Evolutionary conservation across 2,888 invertebrate species (phyloP).

Genomic region (Scaeva pyrastri): DNA sequence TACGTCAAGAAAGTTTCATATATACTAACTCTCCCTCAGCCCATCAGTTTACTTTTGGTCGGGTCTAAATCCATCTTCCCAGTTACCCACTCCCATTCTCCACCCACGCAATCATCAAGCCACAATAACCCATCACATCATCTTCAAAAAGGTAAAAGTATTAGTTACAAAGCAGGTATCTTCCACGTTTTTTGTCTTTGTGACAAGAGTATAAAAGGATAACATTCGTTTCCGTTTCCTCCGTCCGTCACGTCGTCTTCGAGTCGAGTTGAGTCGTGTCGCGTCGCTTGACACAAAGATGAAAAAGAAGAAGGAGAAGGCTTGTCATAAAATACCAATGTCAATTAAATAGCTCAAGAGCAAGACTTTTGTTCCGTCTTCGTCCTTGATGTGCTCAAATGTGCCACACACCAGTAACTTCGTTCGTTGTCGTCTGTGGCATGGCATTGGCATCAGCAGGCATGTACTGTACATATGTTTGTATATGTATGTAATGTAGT

Average conservation of each 20-base stretch:
- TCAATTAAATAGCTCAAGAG: constrained; percentile 59
- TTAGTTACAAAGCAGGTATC: constrained; percentile 46
- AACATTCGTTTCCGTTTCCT: constrained; percentile 22
- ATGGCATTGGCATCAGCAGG: constrained; percentile 15
- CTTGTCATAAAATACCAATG: constrained; percentile 58
- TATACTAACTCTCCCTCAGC: constrained; percentile 19
- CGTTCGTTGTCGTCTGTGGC: no score
- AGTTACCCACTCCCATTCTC: no score
- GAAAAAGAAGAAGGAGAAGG: background rate
- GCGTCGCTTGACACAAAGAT: no score
- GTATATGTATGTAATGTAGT: constrained; percentile 32
- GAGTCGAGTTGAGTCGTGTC: no score
- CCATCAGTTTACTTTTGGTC: no score
- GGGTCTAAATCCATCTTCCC: no score
- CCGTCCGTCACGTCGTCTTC: no score
- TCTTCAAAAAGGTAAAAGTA: constrained; percentile 17
- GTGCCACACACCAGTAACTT: background rate
- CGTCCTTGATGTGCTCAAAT: background rate
- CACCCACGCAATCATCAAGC: constrained; percentile 6
- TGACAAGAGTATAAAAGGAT: constrained; percentile 17
- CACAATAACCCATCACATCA: constrained; percentile 15
- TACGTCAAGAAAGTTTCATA: constrained; percentile 70
- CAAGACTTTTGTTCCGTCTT: constrained; percentile 11
- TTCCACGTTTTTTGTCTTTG: constrained; percentile 54
- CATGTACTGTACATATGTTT: no score